phyloP scores from a whole-genome alignment of 2,797 vertebrate genomes.

The Psittacula derbiana region DNA sequence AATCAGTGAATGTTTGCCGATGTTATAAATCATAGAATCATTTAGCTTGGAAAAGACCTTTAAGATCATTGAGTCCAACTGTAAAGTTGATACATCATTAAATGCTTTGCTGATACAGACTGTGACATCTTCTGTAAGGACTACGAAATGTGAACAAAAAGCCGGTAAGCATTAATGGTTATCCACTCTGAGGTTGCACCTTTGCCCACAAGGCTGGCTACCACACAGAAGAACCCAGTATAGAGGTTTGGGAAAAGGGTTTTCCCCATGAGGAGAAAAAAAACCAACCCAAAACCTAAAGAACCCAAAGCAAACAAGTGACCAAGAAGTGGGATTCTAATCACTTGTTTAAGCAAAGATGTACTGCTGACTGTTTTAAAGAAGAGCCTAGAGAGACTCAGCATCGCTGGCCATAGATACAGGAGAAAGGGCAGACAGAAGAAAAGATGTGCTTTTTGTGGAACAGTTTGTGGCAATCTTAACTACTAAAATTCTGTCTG shows the following conservation, averaged over 20 bases:
- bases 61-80: not conserved
- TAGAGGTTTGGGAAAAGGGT: not conserved
- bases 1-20: not conserved
- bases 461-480: not conserved
- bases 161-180: not conserved
- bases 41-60: not conserved
- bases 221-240: not conserved
- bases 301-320: not conserved
- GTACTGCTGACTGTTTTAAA: not conserved
- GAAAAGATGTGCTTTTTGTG: not conserved
- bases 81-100: not conserved
- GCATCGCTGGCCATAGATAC: not conserved
- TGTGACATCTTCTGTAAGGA: not conserved
- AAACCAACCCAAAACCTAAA: not conserved
- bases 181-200: not conserved
- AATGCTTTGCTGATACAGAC: not conserved
- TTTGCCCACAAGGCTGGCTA: not conserved
- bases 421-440: not conserved
- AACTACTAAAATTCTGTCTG: not conserved
- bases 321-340: not conserved
- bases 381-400: not conserved
- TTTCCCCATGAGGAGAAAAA: not conserved
- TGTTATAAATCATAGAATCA: not conserved
- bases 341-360: not conserved
- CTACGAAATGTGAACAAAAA: not conserved